These are phyloP conservation scores for Drosophila mimica DNA, from an alignment of 2,888 invertebrate genomes.

Conservation along the genomic window DNA sequence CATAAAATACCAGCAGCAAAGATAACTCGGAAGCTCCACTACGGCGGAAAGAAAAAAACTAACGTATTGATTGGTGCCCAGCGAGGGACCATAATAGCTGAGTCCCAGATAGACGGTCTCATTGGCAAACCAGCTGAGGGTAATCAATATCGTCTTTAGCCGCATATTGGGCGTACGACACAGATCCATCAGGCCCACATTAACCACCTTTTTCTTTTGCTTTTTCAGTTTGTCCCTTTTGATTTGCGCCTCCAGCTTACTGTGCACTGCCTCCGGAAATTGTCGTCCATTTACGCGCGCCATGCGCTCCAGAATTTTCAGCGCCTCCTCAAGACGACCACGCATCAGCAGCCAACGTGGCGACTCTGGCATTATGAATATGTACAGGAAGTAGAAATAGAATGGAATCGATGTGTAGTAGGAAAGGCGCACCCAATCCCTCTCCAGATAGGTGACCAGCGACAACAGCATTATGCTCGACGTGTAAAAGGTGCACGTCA, in stretches of 20 bases:
- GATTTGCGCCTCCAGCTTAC: slow-evolving; percentile 90
- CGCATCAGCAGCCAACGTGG: slow-evolving; percentile 95
- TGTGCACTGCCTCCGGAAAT: slow-evolving; percentile 90
- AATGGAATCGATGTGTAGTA: slow-evolving; percentile 94
- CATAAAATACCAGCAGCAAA: slow-evolving; percentile 95
- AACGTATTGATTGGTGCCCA: slow-evolving; percentile 94
- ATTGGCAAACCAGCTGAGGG: slow-evolving; percentile 96
- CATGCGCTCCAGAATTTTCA: slow-evolving; percentile 90
- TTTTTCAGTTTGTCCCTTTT: slow-evolving; percentile 87
- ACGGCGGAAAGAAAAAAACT: slow-evolving; percentile 94
- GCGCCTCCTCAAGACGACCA: slow-evolving; percentile 92
- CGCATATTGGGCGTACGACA: slow-evolving; percentile 94
- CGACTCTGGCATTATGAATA: slow-evolving; percentile 95
- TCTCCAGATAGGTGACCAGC: slow-evolving; percentile 92
- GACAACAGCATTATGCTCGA: slow-evolving; percentile 93
- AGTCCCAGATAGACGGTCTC: slow-evolving; percentile 96
- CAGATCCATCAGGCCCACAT: slow-evolving; percentile 84
- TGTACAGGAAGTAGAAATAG: slow-evolving; percentile 92
- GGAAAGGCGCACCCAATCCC: slow-evolving; percentile 93
- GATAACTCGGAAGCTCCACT: slow-evolving; percentile 95
- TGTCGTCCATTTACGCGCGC: slow-evolving; percentile 92
- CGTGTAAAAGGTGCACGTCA: slow-evolving; percentile 96
- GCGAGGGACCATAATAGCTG: slow-evolving; percentile 95
- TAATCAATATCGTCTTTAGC: slow-evolving; percentile 93
- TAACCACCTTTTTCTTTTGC: slow-evolving; percentile 85